Percentiles rank a stretch among this genome's conserved stretches.
Evolutionary conservation across 1,140 invertebrate species (phyloP).

Genomic region (Heterodera carotae): DNA sequence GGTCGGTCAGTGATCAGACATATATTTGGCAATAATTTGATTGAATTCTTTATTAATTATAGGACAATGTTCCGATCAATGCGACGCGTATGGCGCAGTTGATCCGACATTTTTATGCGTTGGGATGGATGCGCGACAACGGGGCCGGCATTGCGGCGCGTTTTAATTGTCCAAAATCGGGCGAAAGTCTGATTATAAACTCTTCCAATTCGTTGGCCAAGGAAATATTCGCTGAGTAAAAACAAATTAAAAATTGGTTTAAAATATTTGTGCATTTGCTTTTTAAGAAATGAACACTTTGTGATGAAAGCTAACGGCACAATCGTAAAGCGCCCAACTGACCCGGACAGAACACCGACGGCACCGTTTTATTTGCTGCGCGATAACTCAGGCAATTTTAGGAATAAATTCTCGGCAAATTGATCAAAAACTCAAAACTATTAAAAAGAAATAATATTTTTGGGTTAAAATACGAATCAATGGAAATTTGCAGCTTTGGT

Average conservation of each 20-base stretch:
- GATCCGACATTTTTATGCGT: slow-evolving; percentile 29
- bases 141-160: slow-evolving; percentile 76
- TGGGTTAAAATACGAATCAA: too few species aligned
- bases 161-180: neutral
- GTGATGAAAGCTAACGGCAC: neutral
- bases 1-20: neutral
- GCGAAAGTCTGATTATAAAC: slow-evolving; percentile 4
- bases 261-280: neutral
- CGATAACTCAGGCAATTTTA: neutral
- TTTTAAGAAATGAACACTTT: slow-evolving; percentile 1
- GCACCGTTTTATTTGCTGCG: slow-evolving; percentile 15
- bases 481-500: neutral
- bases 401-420: too few species aligned
- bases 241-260: neutral
- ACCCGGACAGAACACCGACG: slow-evolving; percentile 4
- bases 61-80: slow-evolving; percentile 27
- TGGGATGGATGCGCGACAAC: slow-evolving; percentile 70
- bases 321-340: neutral
- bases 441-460: too few species aligned
- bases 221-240: slow-evolving; percentile 3
- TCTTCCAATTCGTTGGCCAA: slow-evolving; percentile 14
- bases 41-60: too few species aligned
- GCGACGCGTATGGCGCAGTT: slow-evolving; percentile 23
- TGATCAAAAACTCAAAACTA: too few species aligned
- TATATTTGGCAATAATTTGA: too few species aligned